Evolutionary conservation across 2,888 invertebrate genomes (phyloP).

Genomic region (Lycaena phlaeas): DNA sequence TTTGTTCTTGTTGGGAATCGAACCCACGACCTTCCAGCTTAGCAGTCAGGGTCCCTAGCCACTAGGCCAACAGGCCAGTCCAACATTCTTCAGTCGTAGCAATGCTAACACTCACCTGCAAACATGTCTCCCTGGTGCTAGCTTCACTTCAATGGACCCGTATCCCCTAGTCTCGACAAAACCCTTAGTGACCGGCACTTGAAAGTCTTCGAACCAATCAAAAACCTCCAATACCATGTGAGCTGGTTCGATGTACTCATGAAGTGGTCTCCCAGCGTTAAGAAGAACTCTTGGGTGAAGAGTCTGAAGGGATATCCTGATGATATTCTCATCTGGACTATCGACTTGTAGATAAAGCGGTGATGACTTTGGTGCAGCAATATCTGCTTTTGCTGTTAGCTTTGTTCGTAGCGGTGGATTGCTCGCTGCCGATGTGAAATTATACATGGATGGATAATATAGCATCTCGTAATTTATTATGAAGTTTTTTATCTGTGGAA

Average conservation of each 20-base stretch:
- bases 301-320: slow-evolving; percentile 37
- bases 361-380: slow-evolving; percentile 37
- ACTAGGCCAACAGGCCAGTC: too few relatives aligned
- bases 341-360: slow-evolving; percentile 59
- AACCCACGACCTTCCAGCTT: too few relatives aligned
- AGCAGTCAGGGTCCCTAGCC: too few relatives aligned
- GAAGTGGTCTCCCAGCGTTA: slow-evolving; percentile 36
- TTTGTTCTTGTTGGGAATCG: not conserved
- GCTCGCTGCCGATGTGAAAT: slow-evolving; percentile 40
- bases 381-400: slow-evolving; percentile 28
- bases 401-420: slow-evolving; percentile 36
- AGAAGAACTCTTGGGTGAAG: slow-evolving; percentile 45
- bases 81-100: too few relatives aligned
- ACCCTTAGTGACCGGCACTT: slow-evolving; percentile 33
- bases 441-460: slow-evolving; percentile 43
- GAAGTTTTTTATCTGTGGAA: slow-evolving; percentile 29
- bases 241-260: slow-evolving; percentile 41
- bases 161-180: slow-evolving; percentile 42
- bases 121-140: slow-evolving; percentile 51
- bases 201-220: slow-evolving; percentile 46
- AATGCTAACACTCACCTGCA: slow-evolving; percentile 40
- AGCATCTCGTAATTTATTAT: slow-evolving; percentile 27
- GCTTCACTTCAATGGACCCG: slow-evolving; percentile 35
- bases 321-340: slow-evolving; percentile 34
- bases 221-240: slow-evolving; percentile 48